These are phyloP conservation scores for Acipenser ruthenus DNA, from an alignment of 2,797 vertebrate genomes.

Conservation along the genomic window DNA sequence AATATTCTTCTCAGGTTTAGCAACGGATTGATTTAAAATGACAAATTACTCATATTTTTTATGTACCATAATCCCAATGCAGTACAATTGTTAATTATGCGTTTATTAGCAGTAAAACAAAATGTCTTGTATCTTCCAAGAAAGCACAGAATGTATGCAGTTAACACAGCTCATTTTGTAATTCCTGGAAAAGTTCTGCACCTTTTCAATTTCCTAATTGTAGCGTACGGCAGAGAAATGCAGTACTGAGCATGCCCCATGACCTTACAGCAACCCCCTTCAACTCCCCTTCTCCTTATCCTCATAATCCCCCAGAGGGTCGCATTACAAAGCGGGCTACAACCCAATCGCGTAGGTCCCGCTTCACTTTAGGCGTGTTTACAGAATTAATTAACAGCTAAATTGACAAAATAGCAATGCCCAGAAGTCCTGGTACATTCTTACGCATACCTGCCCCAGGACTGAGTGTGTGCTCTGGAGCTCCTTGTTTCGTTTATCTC, in stretches of 20 bases:
- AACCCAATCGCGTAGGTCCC: constrained; percentile 39
- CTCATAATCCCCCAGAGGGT: constrained; percentile 65
- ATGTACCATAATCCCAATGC: no score
- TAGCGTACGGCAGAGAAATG: constrained; percentile 61
- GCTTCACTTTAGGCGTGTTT: constrained; percentile 14
- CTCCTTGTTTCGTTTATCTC: no score
- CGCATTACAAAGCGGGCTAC: constrained; percentile 62
- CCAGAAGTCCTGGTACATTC: not conserved
- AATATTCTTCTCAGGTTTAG: constrained; percentile 41
- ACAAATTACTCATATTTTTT: no score
- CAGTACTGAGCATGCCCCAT: constrained; percentile 58
- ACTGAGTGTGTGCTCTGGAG: not conserved
- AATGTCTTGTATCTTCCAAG: no score
- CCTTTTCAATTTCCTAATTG: constrained; percentile 70
- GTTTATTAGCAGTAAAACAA: no score
- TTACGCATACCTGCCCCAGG: not conserved
- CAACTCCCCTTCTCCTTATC: constrained; percentile 43
- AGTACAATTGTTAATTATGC: no score
- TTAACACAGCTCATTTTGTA: no score
- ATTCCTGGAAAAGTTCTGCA: constrained; percentile 31
- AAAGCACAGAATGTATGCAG: no score
- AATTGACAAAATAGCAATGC: constrained; percentile 3
- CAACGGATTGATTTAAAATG: constrained; percentile 24
- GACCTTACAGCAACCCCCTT: constrained; percentile 60
- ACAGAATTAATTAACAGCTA: not conserved